phyloP scores from a whole-genome alignment of 2,888 invertebrate genomes.

The Andrena haemorrhoa region DNA sequence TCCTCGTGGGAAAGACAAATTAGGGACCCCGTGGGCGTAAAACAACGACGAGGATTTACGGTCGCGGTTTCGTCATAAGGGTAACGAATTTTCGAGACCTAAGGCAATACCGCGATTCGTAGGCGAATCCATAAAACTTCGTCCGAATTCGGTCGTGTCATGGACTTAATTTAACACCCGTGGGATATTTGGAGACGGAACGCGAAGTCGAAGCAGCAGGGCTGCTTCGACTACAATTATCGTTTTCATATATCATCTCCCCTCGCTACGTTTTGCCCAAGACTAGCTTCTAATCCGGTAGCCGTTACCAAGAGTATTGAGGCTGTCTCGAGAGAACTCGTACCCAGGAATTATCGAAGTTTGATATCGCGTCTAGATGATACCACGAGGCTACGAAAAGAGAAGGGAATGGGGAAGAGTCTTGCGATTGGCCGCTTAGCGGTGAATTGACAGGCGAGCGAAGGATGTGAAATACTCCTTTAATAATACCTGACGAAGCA shows the following conservation, averaged over 20 bases:
- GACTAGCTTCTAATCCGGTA: conserved; percentile 30
- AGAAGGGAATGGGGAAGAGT: no score
- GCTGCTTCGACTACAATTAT: neutral
- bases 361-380: conserved; percentile 28
- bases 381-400: neutral
- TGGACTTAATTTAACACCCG: neutral
- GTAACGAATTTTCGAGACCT: conserved; percentile 22
- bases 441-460: conserved; percentile 34
- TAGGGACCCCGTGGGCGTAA: conserved; percentile 13
- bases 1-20: conserved; percentile 35
- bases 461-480: conserved; percentile 67
- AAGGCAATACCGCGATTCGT: neutral
- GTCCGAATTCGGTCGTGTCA: neutral
- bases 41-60: conserved; percentile 24
- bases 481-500: conserved; percentile 77
- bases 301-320: neutral
- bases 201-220: neutral
- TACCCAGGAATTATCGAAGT: conserved; percentile 13
- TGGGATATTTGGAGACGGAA: neutral
- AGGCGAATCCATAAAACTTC: neutral
- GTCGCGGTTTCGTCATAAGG: conserved; percentile 1
- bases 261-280: neutral
- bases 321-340: conserved; percentile 8
- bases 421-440: conserved; percentile 8
- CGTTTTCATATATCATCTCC: conserved; percentile 17